Conservation (phyloP, 2,888 invertebrate species). For the Drosophila setosimentum region DNA sequence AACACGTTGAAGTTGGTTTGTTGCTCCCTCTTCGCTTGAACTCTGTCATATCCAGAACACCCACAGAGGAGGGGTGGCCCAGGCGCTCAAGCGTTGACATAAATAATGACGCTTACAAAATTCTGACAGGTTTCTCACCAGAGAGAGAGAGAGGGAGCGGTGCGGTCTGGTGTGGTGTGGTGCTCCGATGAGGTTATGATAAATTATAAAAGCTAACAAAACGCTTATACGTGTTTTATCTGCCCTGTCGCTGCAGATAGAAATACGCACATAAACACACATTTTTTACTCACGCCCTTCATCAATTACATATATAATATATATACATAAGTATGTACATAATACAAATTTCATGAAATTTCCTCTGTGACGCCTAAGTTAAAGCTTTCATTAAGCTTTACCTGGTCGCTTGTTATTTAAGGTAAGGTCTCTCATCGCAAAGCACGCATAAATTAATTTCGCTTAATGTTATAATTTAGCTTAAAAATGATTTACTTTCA, state of each 20-base stretch:
- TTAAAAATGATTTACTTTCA: constrained; percentile 34
- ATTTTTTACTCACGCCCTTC: neutral
- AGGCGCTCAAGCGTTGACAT: constrained; percentile 39
- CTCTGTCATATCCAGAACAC: constrained; percentile 1
- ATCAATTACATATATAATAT: constrained; percentile 1
- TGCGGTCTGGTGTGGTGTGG: neutral
- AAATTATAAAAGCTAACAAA: constrained; percentile 56
- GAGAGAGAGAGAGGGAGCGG: constrained; percentile 9
- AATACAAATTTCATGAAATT: neutral
- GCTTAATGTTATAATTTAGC: constrained; percentile 5
- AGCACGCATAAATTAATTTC: neutral
- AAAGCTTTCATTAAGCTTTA: neutral
- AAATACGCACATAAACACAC: constrained; percentile 15
- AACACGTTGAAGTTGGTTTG: constrained; percentile 25
- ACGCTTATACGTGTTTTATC: constrained; percentile 60
- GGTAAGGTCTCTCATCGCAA: neutral
- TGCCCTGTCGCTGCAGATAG: constrained; percentile 26
- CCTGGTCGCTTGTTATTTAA: neutral
- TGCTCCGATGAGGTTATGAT: constrained; percentile 37
- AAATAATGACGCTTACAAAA: constrained; percentile 53
- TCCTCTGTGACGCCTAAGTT: neutral
- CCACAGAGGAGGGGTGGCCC: neutral
- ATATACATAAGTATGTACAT: neutral
- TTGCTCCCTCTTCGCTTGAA: constrained; percentile 37
- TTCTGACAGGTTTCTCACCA: constrained; percentile 46